Percentiles rank a stretch among this genome's conserved stretches.
Evolutionary conservation across 2,797 vertebrate species (phyloP).

Genomic region (Tiaroga cobitis): DNA sequence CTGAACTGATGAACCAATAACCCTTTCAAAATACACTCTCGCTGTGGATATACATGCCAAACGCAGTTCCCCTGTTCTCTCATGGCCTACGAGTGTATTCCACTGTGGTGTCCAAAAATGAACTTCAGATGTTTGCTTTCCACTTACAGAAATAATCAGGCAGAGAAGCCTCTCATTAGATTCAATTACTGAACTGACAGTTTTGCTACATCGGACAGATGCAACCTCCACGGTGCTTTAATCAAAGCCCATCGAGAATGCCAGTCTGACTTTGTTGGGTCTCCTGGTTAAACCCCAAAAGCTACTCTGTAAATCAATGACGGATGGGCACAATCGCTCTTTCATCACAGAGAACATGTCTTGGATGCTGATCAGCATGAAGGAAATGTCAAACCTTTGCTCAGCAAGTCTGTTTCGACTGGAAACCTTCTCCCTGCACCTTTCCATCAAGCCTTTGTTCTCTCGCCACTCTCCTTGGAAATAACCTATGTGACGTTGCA

Average conservation of each 20-base stretch:
- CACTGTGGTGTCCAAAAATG: slow-evolving; percentile 41
- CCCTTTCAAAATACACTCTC: slow-evolving; percentile 35
- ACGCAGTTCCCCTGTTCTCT: slow-evolving; percentile 30
- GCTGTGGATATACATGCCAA: slow-evolving; percentile 9
- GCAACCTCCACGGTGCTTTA: slow-evolving; percentile 48
- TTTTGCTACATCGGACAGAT: slow-evolving; percentile 44
- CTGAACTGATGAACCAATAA: slow-evolving; percentile 50
- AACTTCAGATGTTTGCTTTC: slow-evolving; percentile 62
- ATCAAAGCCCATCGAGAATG: slow-evolving; percentile 55
- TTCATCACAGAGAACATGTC: slow-evolving; percentile 22
- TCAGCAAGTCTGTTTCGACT: slow-evolving; percentile 64
- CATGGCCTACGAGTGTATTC: slow-evolving; percentile 37
- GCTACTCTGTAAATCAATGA: slow-evolving; percentile 59
- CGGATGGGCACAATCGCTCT: slow-evolving; percentile 16
- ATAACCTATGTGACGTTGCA: not conserved
- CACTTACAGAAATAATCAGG: slow-evolving; percentile 60
- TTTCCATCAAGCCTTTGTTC: slow-evolving; percentile 44
- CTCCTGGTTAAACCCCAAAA: slow-evolving; percentile 52
- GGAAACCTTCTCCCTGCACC: slow-evolving; percentile 52
- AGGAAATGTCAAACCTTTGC: slow-evolving; percentile 51
- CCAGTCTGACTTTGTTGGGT: slow-evolving; percentile 46
- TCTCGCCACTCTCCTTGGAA: slow-evolving; percentile 5
- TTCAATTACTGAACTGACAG: slow-evolving; percentile 60
- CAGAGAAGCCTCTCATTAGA: slow-evolving; percentile 59
- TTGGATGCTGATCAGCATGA: slow-evolving; percentile 57